Conservation (phyloP, 2,113 vertebrate genomes). For the Atlantisia rogersi region DNA sequence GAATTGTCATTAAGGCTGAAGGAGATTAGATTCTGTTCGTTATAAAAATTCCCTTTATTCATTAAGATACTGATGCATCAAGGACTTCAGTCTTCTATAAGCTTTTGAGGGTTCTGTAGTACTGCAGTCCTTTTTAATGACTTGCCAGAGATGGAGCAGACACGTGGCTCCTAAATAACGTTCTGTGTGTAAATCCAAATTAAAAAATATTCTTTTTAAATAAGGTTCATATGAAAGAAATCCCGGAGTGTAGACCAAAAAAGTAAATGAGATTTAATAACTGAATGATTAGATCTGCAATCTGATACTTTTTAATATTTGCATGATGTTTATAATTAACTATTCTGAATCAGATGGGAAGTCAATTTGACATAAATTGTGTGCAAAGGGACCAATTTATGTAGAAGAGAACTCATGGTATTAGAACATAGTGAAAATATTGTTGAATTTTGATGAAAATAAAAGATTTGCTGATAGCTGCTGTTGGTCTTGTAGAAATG, state of each 20-base stretch:
- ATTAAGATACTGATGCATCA: neutral
- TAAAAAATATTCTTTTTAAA: neutral
- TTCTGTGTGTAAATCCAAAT: neutral
- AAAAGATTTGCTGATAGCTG: neutral
- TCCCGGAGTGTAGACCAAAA: neutral
- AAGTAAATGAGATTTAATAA: neutral
- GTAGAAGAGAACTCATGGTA: neutral
- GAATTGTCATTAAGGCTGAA: neutral
- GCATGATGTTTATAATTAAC: neutral
- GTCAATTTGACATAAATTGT: neutral
- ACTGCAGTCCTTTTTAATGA: neutral
- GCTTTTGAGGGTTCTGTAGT: neutral
- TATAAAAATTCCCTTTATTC: neutral
- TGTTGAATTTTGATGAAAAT: neutral
- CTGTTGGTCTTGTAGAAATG: neutral
- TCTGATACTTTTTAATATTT: neutral
- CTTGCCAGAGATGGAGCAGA: neutral
- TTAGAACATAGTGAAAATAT: neutral
- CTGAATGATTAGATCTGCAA: neutral
- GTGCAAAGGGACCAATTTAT: neutral
- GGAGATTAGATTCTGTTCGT: neutral
- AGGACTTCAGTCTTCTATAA: neutral
- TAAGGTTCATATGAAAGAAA: neutral
- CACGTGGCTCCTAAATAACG: neutral
- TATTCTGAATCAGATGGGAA: neutral